Percentiles rank a stretch among this genome's conserved stretches.
Evolutionary conservation across 2,888 invertebrate genomes (phyloP).

Genomic region (Phlogophora meticulosa): DNA sequence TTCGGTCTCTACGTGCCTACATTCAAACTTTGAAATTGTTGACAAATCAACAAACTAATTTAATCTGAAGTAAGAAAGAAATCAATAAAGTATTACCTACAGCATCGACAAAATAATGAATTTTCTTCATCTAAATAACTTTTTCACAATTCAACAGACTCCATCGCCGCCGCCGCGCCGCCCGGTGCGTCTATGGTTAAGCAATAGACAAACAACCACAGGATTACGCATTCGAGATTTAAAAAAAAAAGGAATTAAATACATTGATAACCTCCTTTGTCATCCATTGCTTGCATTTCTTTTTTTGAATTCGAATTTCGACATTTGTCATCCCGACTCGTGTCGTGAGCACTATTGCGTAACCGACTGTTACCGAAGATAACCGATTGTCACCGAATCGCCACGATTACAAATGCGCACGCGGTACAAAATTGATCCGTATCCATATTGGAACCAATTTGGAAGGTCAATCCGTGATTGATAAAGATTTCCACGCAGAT

Average conservation of each 20-base stretch:
- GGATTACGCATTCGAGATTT: conserved; percentile 10
- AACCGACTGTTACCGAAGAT: conserved; percentile 47
- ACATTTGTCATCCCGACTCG: conserved; percentile 34
- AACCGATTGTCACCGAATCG: conserved; percentile 52
- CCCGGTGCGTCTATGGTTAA: background rate
- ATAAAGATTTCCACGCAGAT: conserved; percentile 57
- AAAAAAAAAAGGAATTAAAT: background rate
- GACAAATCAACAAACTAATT: conserved; percentile 31
- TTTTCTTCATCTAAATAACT: conserved; percentile 37
- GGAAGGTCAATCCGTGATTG: conserved; percentile 56
- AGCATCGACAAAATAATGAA: conserved; percentile 30
- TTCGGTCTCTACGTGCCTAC: too few relatives aligned
- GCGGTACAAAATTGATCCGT: conserved; percentile 46
- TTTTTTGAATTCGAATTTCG: conserved; percentile 28
- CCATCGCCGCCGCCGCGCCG: background rate
- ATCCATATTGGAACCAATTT: conserved; percentile 61
- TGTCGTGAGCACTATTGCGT: conserved; percentile 30
- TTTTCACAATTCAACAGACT: conserved; percentile 37
- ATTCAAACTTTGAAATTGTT: too few relatives aligned
- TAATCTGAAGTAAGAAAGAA: conserved; percentile 32
- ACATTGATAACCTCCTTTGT: too few relatives aligned
- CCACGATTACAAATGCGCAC: conserved; percentile 52
- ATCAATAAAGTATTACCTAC: conserved; percentile 19
- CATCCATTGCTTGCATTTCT: conserved; percentile 3
- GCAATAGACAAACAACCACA: conserved; percentile 30